Conservation (phyloP, 92 coral and sea anemone species). For the Parazoanthus swiftii region DNA sequence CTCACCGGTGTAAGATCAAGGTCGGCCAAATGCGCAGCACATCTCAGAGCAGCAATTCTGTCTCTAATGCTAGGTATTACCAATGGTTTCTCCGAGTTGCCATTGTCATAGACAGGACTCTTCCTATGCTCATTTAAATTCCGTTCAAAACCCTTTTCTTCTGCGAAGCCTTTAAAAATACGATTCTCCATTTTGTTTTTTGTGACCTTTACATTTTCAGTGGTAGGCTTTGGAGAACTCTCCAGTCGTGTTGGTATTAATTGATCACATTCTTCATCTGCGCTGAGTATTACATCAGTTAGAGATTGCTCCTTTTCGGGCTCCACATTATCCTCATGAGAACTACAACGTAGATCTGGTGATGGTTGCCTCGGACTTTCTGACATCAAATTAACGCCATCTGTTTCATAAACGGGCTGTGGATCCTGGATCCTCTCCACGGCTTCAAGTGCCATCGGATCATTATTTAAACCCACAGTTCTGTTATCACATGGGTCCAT, state of each 20-base stretch:
- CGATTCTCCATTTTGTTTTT: neutral
- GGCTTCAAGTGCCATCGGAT: neutral
- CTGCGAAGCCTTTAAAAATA: neutral
- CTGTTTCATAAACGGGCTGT: neutral
- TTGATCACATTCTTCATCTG: neutral
- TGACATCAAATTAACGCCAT: slow-evolving; percentile 12
- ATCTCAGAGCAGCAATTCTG: slow-evolving; percentile 55
- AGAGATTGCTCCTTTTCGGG: neutral
- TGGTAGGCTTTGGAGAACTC: neutral
- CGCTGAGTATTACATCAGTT: neutral
- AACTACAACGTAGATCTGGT: neutral
- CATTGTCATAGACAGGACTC: neutral
- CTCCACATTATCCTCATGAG: neutral
- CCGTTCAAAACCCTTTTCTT: neutral
- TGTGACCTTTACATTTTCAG: neutral
- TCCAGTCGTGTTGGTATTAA: slow-evolving; percentile 35
- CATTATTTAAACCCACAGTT: neutral
- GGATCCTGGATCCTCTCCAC: neutral
- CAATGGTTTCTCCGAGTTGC: slow-evolving; percentile 15
- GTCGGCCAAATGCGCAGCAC: slow-evolving; percentile 53
- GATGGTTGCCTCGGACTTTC: neutral
- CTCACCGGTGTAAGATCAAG: slow-evolving; percentile 54
- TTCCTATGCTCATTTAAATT: neutral
- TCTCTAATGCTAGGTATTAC: slow-evolving; percentile 53
- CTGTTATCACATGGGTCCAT: neutral